Conservation (phyloP, 2,888 invertebrate genomes). For the Lasius fuliginosus region DNA sequence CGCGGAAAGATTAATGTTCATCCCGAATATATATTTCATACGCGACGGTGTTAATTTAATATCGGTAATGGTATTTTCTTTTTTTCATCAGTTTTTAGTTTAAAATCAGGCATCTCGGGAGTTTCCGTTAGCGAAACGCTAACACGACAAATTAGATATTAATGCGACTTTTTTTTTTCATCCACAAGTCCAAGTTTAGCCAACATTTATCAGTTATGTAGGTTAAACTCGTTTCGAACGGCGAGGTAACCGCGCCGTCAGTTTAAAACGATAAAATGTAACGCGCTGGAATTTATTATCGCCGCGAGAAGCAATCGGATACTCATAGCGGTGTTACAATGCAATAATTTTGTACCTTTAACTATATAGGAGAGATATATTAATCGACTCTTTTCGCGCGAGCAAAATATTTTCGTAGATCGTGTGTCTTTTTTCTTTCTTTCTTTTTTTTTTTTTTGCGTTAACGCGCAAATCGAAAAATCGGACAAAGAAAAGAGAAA, state of each 20-base stretch:
- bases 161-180: not conserved
- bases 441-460: not conserved
- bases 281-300: slow-evolving; percentile 17
- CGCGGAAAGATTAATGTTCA: not conserved
- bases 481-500: not conserved
- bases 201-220: not conserved
- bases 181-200: not conserved
- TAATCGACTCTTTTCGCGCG: slow-evolving; percentile 7
- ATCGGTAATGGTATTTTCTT: not conserved
- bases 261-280: slow-evolving; percentile 10
- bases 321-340: not conserved
- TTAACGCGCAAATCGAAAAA: not conserved
- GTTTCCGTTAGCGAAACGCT: not conserved
- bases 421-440: not conserved
- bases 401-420: not conserved
- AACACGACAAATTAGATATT: slow-evolving; percentile 20
- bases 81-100: not conserved
- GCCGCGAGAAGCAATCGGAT: slow-evolving; percentile 8
- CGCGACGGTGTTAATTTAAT: not conserved
- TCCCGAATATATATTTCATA: not conserved
- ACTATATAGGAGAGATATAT: not conserved
- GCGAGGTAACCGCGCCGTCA: slow-evolving; percentile 9
- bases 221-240: slow-evolving; percentile 1
- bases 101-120: not conserved
- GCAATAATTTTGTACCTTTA: slow-evolving; percentile 22